These are phyloP conservation scores for Takifugu flavidus DNA, from an alignment of 2,113 vertebrate species.

Conservation along the genomic window DNA sequence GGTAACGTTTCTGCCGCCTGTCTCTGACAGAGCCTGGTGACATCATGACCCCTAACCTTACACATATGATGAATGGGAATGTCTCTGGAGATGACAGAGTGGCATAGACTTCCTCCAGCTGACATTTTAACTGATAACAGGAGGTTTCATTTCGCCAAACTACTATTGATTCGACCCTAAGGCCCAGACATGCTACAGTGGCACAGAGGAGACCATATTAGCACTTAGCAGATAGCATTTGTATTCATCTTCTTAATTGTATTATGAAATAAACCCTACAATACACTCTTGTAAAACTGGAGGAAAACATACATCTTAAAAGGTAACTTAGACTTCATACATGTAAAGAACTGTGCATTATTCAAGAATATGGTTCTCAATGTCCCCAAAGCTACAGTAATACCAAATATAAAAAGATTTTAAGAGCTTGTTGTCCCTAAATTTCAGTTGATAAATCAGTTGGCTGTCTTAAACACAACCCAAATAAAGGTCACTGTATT, in stretches of 20 bases:
- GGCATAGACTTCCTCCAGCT: constrained; percentile 28
- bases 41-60: constrained; percentile 22
- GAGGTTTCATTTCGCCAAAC: constrained; percentile 4
- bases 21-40: constrained; percentile 24
- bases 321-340: too few species aligned
- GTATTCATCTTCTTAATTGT: constrained; percentile 3
- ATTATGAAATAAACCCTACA: too few species aligned
- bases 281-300: too few species aligned
- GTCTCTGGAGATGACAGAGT: constrained; percentile 27
- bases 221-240: background rate
- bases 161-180: constrained; percentile 17
- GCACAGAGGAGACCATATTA: constrained; percentile 1
- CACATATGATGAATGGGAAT: constrained; percentile 42
- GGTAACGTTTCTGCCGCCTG: background rate
- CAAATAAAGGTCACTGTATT: too few species aligned
- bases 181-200: constrained; percentile 14
- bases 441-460: too few species aligned
- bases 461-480: too few species aligned
- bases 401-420: too few species aligned
- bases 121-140: constrained; percentile 31
- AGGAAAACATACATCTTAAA: too few species aligned
- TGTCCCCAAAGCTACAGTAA: too few species aligned
- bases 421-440: too few species aligned
- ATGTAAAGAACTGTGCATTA: too few species aligned
- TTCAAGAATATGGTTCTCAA: too few species aligned